Evolutionary conservation across 2,113 vertebrate species (phyloP).

Genomic region (Tetrao urogallus): DNA sequence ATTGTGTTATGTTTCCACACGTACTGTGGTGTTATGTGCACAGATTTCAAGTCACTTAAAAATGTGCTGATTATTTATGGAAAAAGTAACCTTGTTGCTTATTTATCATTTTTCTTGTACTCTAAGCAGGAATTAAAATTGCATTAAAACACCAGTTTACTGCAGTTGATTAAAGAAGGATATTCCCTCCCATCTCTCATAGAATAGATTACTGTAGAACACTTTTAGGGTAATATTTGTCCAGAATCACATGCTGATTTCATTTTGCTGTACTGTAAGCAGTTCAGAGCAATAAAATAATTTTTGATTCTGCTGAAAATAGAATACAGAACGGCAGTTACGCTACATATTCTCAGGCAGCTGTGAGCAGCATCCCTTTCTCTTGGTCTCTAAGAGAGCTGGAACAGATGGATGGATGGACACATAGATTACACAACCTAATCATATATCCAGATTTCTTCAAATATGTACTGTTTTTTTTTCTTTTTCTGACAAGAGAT

Average conservation of each 20-base stretch:
- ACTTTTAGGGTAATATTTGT: not conserved
- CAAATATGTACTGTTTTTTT: not conserved
- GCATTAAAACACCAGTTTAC: not conserved
- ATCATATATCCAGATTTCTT: not conserved
- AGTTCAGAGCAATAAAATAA: not conserved
- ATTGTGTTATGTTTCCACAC: not conserved
- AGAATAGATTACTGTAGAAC: not conserved
- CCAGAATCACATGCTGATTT: not conserved
- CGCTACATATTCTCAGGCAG: not conserved
- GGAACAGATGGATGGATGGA: not conserved
- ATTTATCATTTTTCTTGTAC: not conserved
- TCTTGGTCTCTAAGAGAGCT: not conserved
- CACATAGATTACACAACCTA: not conserved
- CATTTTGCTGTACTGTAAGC: not conserved
- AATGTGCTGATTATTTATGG: not conserved
- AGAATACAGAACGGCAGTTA: not conserved
- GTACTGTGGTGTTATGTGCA: not conserved
- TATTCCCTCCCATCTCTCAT: not conserved
- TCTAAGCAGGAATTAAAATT: not conserved
- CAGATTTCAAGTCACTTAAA: not conserved
- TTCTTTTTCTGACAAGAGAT: not conserved
- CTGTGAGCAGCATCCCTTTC: not conserved
- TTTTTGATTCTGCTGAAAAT: not conserved
- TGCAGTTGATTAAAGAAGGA: not conserved
- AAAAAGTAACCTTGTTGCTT: not conserved